phyloP scores from a whole-genome alignment of 2,888 invertebrate genomes.

The Drosophila histrio region DNA sequence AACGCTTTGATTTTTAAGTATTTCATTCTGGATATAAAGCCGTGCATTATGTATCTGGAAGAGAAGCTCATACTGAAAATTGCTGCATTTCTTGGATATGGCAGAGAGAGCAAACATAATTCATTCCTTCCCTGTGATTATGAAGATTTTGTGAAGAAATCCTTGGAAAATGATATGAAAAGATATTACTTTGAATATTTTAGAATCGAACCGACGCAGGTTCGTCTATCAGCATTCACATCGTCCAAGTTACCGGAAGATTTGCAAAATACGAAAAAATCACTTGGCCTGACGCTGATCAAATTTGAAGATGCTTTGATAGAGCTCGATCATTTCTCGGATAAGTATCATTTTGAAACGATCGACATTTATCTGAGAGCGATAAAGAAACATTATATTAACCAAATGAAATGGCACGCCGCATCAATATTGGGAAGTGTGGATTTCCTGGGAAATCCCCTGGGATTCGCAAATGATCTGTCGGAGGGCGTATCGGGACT shows the following conservation, averaged over 20 bases:
- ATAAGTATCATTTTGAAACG: constrained; percentile 96
- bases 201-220: constrained; percentile 91
- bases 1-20: constrained; percentile 96
- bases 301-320: constrained; percentile 98
- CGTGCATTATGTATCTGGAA: constrained; percentile 93
- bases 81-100: constrained; percentile 87
- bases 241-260: constrained; percentile 91
- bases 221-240: constrained; percentile 95
- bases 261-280: constrained; percentile 92
- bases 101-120: constrained; percentile 86
- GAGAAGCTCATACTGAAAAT: constrained; percentile 92
- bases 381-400: constrained; percentile 93
- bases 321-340: constrained; percentile 94
- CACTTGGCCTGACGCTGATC: constrained; percentile 94
- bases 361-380: constrained; percentile 92
- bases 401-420: constrained; percentile 97
- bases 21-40: constrained; percentile 91
- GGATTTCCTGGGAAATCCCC: constrained; percentile 98
- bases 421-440: constrained; percentile 97
- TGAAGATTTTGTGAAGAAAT: constrained; percentile 91
- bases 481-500: constrained; percentile 97
- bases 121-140: constrained; percentile 92
- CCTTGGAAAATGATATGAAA: constrained; percentile 91
- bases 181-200: constrained; percentile 94
- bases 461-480: constrained; percentile 97